These are phyloP conservation scores for Drosophila lacertosa DNA, from an alignment of 1,140 invertebrate genomes.

Conservation along the genomic window DNA sequence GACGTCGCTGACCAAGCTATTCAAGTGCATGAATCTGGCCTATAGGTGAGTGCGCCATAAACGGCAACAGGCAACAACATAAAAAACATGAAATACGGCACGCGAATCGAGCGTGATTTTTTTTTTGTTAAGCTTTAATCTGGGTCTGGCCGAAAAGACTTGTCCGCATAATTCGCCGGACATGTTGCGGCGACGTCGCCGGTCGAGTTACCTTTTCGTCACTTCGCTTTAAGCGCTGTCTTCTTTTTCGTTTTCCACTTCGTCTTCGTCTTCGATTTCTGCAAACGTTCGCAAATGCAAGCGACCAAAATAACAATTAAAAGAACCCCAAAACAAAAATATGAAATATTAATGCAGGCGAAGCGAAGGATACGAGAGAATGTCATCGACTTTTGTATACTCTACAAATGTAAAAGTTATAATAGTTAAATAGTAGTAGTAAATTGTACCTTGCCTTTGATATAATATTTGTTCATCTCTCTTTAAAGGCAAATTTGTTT, in stretches of 20 bases:
- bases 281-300: slow-evolving; percentile 48
- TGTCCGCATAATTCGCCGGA: slow-evolving; percentile 53
- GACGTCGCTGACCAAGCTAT: slow-evolving; percentile 96
- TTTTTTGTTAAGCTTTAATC: neutral
- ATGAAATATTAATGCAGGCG: slow-evolving; percentile 12
- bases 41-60: slow-evolving; percentile 91
- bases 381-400: slow-evolving; percentile 1
- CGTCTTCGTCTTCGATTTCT: slow-evolving; percentile 59
- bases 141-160: slow-evolving; percentile 52
- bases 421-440: no score
- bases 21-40: slow-evolving; percentile 97
- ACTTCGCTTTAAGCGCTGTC: slow-evolving; percentile 58
- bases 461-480: no score
- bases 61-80: no score
- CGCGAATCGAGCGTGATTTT: no score
- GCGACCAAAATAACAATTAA: slow-evolving; percentile 35
- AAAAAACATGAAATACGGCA: no score
- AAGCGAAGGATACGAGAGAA: neutral
- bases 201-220: slow-evolving; percentile 64
- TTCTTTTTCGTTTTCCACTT: slow-evolving; percentile 10
- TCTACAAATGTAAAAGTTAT: neutral
- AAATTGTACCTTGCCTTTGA: no score
- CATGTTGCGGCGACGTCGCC: slow-evolving; percentile 41
- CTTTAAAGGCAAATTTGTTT: neutral
- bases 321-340: neutral